Evolutionary conservation across 2,113 vertebrate species (phyloP).

Genomic region (Dicerorhinus sumatrensis): DNA sequence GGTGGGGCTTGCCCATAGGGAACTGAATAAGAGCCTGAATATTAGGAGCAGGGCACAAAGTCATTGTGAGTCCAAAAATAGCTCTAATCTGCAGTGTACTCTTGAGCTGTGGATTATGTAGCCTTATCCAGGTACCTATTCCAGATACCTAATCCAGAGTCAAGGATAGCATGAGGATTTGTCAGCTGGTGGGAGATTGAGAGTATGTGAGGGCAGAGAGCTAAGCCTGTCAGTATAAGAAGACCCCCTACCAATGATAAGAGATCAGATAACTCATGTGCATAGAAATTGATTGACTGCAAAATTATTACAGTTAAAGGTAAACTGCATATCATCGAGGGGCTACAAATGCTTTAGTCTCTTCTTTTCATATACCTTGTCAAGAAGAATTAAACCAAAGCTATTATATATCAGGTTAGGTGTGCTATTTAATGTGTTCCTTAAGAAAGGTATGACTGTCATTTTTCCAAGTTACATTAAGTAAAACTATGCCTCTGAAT

Average conservation of each 20-base stretch:
- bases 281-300: neutral
- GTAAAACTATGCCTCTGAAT: slow-evolving; percentile 42
- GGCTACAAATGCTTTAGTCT: neutral
- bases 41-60: neutral
- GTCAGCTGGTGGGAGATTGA: neutral
- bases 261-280: neutral
- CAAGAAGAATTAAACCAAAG: neutral
- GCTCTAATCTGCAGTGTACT: neutral
- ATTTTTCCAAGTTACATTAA: slow-evolving; percentile 32
- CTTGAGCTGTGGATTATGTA: neutral
- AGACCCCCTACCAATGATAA: neutral
- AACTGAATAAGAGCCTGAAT: neutral
- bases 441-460: neutral
- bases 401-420: neutral
- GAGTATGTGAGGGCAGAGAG: neutral
- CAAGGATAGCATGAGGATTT: neutral
- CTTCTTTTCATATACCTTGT: neutral
- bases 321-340: neutral
- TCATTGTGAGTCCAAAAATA: neutral
- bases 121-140: neutral
- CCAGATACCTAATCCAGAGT: neutral
- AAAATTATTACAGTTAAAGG: neutral
- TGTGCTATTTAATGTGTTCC: neutral
- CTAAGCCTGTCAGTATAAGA: neutral
- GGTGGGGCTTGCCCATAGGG: neutral